These are phyloP conservation scores for Apis dorsata DNA, from an alignment of 1,140 invertebrate species.

Conservation along the genomic window DNA sequence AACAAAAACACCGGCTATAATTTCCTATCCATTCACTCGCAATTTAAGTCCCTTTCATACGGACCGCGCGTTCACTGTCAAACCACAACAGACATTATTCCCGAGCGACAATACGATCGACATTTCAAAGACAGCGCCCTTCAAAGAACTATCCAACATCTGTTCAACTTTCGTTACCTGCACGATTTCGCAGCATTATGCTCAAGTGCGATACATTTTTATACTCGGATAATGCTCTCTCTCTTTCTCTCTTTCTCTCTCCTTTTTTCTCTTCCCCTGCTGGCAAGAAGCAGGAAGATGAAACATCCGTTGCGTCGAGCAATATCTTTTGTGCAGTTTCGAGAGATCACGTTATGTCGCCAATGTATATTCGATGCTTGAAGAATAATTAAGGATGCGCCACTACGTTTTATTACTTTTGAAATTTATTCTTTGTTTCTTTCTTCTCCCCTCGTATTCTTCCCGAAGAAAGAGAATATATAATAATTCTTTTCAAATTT, in stretches of 20 bases:
- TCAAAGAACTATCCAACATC: conserved; percentile 75
- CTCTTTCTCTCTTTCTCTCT: not conserved
- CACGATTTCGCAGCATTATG: conserved; percentile 63
- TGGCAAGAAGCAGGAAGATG: conserved; percentile 34
- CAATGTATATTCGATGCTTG: conserved; percentile 50
- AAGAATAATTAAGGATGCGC: conserved; percentile 48
- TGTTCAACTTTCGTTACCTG: conserved; percentile 71
- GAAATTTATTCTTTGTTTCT: too few relatives aligned
- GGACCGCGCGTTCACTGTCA: conserved; percentile 54
- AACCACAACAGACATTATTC: conserved; percentile 72
- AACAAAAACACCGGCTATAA: conserved; percentile 63
- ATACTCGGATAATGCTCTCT: conserved; percentile 40
- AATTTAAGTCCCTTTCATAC: conserved; percentile 71
- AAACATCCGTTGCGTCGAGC: conserved; percentile 42
- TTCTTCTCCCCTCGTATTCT: too few relatives aligned
- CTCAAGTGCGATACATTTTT: conserved; percentile 62
- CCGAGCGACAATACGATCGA: conserved; percentile 66
- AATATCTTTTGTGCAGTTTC: conserved; percentile 23
- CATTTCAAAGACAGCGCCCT: conserved; percentile 57
- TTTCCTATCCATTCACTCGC: conserved; percentile 70
- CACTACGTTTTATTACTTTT: not conserved
- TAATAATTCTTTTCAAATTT: too few relatives aligned
- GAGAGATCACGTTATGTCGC: conserved; percentile 12
- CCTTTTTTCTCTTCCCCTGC: conserved; percentile 6
- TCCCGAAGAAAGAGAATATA: too few relatives aligned